A percentile compares a stretch with the other conserved stretches of the same genome.
These are phyloP conservation scores for Cepaea nemoralis DNA, from an alignment of 1,140 invertebrate genomes.

Conservation along the genomic window DNA sequence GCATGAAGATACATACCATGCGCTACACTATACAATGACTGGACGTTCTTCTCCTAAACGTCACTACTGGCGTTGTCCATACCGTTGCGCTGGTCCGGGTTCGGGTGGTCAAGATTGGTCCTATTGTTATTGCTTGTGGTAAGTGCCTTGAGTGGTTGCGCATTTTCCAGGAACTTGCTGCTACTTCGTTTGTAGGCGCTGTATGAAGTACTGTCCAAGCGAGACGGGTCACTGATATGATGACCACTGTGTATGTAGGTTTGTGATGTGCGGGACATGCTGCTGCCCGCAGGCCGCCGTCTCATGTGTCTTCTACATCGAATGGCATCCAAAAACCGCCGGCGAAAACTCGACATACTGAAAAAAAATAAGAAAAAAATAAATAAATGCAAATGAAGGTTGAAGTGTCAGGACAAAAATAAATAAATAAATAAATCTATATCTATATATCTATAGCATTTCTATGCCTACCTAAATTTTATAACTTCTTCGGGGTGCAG, in stretches of 20 bases:
- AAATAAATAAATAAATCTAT: background rate
- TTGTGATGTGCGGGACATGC: slow-evolving; percentile 43
- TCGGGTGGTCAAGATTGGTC: background rate
- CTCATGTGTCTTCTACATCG: slow-evolving; percentile 30
- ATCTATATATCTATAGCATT: too few species aligned
- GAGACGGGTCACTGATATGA: slow-evolving; percentile 7
- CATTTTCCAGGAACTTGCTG: background rate
- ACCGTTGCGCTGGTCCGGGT: background rate
- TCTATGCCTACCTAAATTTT: too few species aligned
- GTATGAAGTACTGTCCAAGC: slow-evolving; percentile 33
- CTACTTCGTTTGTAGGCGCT: slow-evolving; percentile 20
- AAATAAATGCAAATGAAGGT: background rate
- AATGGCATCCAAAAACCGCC: slow-evolving; percentile 43
- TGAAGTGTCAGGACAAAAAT: background rate
- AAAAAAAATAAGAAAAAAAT: background rate
- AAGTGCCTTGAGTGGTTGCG: slow-evolving; percentile 19
- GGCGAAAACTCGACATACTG: slow-evolving; percentile 42
- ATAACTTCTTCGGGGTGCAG: too few species aligned
- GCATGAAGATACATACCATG: too few species aligned
- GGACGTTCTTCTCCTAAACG: too few species aligned
- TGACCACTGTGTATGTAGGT: slow-evolving; percentile 44
- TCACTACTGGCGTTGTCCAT: background rate
- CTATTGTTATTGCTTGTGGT: slow-evolving; percentile 7
- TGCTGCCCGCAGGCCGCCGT: slow-evolving; percentile 36
- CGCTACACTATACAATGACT: too few species aligned